A percentile compares a stretch with the other conserved stretches of the same genome.
These are phyloP conservation scores for Tholera decimalis DNA, from an alignment of 2,888 invertebrate genomes.

Conservation along the genomic window DNA sequence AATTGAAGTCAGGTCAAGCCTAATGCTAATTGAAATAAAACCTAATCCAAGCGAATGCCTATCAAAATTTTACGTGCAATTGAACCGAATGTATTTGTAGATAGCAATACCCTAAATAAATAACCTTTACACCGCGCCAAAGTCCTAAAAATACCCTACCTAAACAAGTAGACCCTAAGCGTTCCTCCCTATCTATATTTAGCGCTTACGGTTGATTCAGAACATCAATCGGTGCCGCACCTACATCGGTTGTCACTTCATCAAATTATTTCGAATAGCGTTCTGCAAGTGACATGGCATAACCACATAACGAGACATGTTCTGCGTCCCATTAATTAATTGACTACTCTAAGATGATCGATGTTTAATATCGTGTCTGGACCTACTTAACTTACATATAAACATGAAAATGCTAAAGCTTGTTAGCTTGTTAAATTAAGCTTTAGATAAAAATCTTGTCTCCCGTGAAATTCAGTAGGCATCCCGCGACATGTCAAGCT, in stretches of 20 bases:
- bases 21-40: no score
- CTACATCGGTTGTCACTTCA: constrained; percentile 42
- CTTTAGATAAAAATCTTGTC: neutral
- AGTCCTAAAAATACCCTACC: constrained; percentile 20
- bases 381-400: neutral
- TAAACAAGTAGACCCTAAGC: constrained; percentile 16
- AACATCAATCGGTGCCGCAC: constrained; percentile 30
- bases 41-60: neutral
- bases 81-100: constrained; percentile 15
- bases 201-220: constrained; percentile 21
- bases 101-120: constrained; percentile 35
- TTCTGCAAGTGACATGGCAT: constrained; percentile 47
- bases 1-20: neutral
- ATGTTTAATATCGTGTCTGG: constrained; percentile 7
- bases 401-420: neutral
- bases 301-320: constrained; percentile 32
- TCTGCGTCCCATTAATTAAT: constrained; percentile 53
- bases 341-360: constrained; percentile 45
- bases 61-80: neutral
- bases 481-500: constrained; percentile 6
- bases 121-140: constrained; percentile 26
- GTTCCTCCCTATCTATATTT: constrained; percentile 31
- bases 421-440: neutral
- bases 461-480: neutral
- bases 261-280: constrained; percentile 44